Conservation (phyloP, 2,113 vertebrate species). For the Haliaeetus leucogaster region DNA sequence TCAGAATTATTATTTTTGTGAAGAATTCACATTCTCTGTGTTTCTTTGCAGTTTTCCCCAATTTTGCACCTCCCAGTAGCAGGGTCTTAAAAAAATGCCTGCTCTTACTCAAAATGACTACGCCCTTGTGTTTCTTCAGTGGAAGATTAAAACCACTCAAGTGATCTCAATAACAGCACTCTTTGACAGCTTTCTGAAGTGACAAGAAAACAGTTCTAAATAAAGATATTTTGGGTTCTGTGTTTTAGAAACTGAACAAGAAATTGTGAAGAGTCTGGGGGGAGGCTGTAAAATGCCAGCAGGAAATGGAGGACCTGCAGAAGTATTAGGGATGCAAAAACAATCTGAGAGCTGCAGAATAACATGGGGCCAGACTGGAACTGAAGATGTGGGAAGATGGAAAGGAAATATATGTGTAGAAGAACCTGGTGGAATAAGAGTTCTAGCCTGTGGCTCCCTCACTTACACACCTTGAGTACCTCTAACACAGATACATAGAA, state of each 20-base stretch:
- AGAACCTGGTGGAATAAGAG: neutral
- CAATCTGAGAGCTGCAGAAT: neutral
- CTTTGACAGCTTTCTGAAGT: neutral
- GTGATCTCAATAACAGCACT: neutral
- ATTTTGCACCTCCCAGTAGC: neutral
- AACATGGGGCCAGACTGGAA: neutral
- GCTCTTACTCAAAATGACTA: neutral
- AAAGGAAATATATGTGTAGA: neutral
- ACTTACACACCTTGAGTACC: neutral
- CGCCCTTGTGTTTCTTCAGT: neutral
- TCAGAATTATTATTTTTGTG: neutral
- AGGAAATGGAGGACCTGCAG: neutral
- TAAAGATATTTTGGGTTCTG: neutral
- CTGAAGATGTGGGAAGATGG: neutral
- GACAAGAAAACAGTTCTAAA: constrained; percentile 39
- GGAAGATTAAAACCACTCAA: neutral
- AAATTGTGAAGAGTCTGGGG: neutral
- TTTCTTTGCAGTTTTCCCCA: neutral
- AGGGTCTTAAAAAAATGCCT: neutral
- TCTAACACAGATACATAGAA: neutral
- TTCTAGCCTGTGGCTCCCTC: neutral
- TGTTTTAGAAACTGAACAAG: neutral
- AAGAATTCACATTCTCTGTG: neutral
- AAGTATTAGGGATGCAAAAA: neutral
- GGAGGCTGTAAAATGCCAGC: neutral